Evolutionary conservation across 2,113 vertebrate genomes (phyloP).

Genomic region (Neolamprologus toae): DNA sequence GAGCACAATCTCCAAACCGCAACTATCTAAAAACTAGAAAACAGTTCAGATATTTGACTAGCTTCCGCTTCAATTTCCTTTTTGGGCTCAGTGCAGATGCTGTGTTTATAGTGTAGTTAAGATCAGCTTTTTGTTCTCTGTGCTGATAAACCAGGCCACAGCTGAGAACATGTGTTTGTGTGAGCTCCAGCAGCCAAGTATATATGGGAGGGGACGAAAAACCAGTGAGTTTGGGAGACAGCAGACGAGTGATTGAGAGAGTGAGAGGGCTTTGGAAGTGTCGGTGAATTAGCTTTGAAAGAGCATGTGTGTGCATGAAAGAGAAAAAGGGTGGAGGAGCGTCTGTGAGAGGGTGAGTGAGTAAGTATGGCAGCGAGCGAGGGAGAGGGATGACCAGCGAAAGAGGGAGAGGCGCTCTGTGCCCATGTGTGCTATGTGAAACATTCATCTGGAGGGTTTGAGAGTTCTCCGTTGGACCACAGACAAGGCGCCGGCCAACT

Average conservation of each 20-base stretch:
- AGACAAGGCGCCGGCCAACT: background rate
- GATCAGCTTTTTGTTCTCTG: slow-evolving; percentile 29
- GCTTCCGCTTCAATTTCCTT: background rate
- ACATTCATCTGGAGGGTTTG: background rate
- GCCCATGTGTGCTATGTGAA: background rate
- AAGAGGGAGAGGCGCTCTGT: background rate
- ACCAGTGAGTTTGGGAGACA: background rate
- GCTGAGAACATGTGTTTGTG: background rate
- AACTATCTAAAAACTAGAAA: background rate
- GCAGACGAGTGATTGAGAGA: background rate
- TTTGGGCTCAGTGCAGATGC: background rate
- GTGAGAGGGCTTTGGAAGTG: background rate
- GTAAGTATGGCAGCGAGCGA: background rate
- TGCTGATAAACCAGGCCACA: slow-evolving; percentile 1
- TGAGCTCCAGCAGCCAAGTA: background rate
- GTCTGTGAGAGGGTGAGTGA: background rate
- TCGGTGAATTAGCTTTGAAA: background rate
- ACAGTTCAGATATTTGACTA: background rate
- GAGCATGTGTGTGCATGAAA: background rate
- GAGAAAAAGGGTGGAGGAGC: background rate
- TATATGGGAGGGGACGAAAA: background rate
- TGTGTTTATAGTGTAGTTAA: background rate
- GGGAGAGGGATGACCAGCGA: background rate
- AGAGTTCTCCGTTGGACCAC: background rate
- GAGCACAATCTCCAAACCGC: background rate